These are phyloP conservation scores for Myripristis jacobus DNA, from an alignment of 2,797 vertebrate genomes.

Conservation along the genomic window DNA sequence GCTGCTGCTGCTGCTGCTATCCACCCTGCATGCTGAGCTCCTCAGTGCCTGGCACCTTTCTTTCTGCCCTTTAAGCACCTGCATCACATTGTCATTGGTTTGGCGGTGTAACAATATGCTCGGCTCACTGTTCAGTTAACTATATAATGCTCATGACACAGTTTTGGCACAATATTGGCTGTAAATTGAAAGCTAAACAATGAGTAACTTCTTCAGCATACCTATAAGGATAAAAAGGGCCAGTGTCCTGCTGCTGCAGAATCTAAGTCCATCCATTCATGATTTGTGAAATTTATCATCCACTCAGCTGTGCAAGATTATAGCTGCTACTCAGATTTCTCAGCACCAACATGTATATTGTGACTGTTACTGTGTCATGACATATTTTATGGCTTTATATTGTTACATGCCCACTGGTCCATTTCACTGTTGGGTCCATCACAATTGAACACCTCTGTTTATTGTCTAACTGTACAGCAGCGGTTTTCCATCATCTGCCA, in stretches of 20 bases:
- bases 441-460: constrained; percentile 25
- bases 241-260: not conserved
- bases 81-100: constrained; percentile 40
- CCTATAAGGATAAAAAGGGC: not conserved
- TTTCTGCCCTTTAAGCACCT: constrained; percentile 67
- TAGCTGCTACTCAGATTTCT: not conserved
- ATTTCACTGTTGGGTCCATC: constrained; percentile 30
- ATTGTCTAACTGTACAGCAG: constrained; percentile 20
- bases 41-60: constrained; percentile 83
- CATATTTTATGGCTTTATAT: constrained; percentile 24
- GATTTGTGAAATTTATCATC: not conserved
- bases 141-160: constrained; percentile 34
- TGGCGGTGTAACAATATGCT: constrained; percentile 25
- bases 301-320: not conserved
- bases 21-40: constrained; percentile 88
- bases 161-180: constrained; percentile 12
- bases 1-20: constrained; percentile 79
- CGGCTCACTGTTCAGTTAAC: constrained; percentile 25
- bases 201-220: not conserved
- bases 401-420: constrained; percentile 46
- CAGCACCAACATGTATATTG: not conserved
- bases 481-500: constrained; percentile 19
- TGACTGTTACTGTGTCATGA: not conserved
- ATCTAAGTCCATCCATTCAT: too few species aligned
- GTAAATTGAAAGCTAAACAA: not conserved